phyloP scores from a whole-genome alignment of 2,888 invertebrate species.

The Erynnis tages region DNA sequence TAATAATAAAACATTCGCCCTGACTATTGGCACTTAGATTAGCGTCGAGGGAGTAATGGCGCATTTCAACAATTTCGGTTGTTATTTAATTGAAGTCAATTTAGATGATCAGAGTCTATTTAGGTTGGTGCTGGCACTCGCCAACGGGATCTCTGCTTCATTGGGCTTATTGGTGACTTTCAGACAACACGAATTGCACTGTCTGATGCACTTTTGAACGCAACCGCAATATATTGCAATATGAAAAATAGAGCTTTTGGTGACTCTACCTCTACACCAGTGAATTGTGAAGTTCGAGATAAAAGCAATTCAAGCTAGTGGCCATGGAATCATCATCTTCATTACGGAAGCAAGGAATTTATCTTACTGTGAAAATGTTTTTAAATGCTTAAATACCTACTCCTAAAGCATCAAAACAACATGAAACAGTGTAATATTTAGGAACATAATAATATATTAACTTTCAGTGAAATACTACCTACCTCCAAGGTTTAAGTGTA shows the following conservation, averaged over 20 bases:
- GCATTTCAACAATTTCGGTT: conserved; percentile 82
- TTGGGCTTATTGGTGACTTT: conserved; percentile 82
- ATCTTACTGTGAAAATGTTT: background rate
- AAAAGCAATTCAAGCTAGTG: background rate
- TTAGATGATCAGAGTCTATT: conserved; percentile 82
- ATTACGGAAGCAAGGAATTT: background rate
- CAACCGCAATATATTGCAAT: conserved; percentile 57
- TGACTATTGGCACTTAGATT: conserved; percentile 81
- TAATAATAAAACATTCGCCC: conserved; percentile 80
- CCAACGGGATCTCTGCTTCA: conserved; percentile 80
- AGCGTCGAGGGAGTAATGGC: conserved; percentile 80
- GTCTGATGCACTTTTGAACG: conserved; percentile 74
- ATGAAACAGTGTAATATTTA: background rate
- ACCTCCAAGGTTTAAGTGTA: too few relatives aligned
- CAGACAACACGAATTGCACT: conserved; percentile 81
- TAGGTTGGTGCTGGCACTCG: conserved; percentile 81
- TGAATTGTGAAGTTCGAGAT: conserved; percentile 2
- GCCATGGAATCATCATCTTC: background rate
- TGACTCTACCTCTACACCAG: conserved; percentile 5
- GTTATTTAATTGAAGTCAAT: conserved; percentile 83
- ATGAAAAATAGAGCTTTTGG: conserved; percentile 49
- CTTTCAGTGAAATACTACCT: too few relatives aligned
- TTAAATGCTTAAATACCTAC: background rate
- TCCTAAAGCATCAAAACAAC: background rate
- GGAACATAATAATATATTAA: too few relatives aligned